Base-by-base conservation (phyloP, 2,113 vertebrate genomes). In the Alethe castanea region DNA sequence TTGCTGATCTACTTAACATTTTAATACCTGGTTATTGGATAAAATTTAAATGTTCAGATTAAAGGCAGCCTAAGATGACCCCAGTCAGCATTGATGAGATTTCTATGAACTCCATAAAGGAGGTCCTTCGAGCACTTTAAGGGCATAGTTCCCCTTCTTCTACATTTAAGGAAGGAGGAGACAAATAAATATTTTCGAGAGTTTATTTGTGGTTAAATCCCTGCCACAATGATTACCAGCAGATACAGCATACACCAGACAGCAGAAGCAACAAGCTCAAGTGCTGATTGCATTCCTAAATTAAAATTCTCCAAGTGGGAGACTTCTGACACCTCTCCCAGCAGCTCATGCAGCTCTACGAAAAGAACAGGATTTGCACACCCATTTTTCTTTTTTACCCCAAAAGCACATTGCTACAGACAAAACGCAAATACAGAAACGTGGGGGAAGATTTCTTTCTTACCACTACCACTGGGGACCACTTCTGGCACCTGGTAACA, bases 401-500 rank as follows among this genome's bases (percentile, higher is more conserved):
- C 35, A 90, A 76, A 90, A 92, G 23, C 50, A 86, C 28, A 93
- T 44, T 84, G 44, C 77, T 72, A 93, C 53, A 88, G 72, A 88
- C 92, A 92, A 84, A 92, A 81, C 0, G 1, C 65, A 88, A 86
- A 90, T 24, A 94, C 22, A 81, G 57, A 70, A 83, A 92, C 0
- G 9, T 52, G 47, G 94, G 71, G 90, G 87, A 86, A 78, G 82
- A 81, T 86, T 88, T 86, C 72, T 93, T 76, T 96, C 94, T 96
- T 96, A 96, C 81, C 92, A 94, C 88, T 90, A 95, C 82, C 94
- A 83, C 79, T 74, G 92, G 52, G 62, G 81, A 93, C 66, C 87
- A 95, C 74, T 96, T 92, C 87, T 92, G 86, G 92, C 80, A 94
- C 83, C 84, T 74, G 94, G 93, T 69, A 96, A 96, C 61, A 83